These are phyloP conservation scores for Sciurus niger DNA, from an alignment of 2,113 vertebrate genomes.

Conservation along the genomic window DNA sequence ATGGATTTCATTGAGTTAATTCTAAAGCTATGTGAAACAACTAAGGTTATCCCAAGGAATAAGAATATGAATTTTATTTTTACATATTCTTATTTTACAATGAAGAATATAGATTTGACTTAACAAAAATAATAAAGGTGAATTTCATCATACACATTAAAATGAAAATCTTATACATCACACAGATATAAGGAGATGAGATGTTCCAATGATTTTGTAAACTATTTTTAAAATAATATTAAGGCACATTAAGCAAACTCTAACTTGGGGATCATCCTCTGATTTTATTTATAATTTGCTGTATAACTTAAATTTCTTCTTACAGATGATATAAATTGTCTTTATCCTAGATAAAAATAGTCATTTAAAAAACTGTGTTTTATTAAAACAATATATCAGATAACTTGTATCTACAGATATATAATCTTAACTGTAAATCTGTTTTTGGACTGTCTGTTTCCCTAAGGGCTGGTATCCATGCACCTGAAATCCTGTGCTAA, in stretches of 20 bases:
- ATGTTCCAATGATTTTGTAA: slow-evolving; percentile 37
- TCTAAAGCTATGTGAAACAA: neutral
- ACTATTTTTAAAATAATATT: neutral
- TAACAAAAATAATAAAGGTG: slow-evolving; percentile 11
- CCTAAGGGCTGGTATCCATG: neutral
- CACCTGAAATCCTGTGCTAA: neutral
- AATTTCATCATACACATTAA: slow-evolving; percentile 75
- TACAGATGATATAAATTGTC: neutral
- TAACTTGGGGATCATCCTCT: neutral
- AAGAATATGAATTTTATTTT: neutral
- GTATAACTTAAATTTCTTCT: neutral
- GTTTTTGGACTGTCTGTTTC: neutral
- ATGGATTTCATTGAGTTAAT: neutral
- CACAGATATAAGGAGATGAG: slow-evolving; percentile 49
- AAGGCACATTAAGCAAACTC: neutral
- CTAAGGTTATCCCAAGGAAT: neutral
- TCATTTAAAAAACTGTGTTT: neutral
- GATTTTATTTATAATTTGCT: slow-evolving; percentile 6
- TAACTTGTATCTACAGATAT: slow-evolving; percentile 1
- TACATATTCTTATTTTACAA: neutral
- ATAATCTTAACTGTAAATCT: slow-evolving; percentile 28
- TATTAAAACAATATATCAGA: slow-evolving; percentile 3
- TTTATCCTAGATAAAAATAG: neutral
- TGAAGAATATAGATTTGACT: neutral
- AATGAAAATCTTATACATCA: slow-evolving; percentile 29